Percentiles rank a stretch among this genome's conserved stretches.
Evolutionary conservation across 2,888 invertebrate species (phyloP).

Genomic region (Nemotelus pantherinus): DNA sequence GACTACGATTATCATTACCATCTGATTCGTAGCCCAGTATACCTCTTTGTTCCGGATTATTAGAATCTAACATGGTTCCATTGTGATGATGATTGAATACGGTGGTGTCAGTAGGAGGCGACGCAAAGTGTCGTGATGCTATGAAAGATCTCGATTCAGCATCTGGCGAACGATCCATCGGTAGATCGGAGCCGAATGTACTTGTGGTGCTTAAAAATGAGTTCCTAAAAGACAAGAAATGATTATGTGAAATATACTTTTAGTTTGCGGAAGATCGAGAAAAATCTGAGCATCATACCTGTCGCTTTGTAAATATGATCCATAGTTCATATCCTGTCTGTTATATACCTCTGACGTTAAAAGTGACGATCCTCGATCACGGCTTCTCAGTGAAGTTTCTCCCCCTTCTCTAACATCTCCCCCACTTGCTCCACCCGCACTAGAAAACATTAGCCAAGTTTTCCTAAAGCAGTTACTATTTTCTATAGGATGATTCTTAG

Average conservation of each 20-base stretch:
- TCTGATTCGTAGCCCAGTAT: background rate
- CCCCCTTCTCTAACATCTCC: background rate
- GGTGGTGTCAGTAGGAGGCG: background rate
- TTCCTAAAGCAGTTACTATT: constrained; percentile 61
- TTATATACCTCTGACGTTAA: constrained; percentile 7
- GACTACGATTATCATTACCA: constrained; percentile 18
- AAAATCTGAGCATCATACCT: constrained; percentile 51
- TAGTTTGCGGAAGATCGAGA: background rate
- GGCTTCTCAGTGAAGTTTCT: constrained; percentile 49
- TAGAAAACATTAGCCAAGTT: constrained; percentile 62
- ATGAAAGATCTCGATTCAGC: background rate
- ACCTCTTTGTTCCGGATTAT: background rate
- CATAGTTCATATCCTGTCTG: constrained; percentile 60
- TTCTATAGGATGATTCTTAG: constrained; percentile 55
- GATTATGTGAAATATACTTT: background rate
- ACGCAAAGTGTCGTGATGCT: background rate
- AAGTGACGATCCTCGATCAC: constrained; percentile 52
- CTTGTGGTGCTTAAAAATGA: constrained; percentile 59
- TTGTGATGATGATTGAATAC: background rate
- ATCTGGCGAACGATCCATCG: constrained; percentile 58
- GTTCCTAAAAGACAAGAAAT: constrained; percentile 51
- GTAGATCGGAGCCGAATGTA: constrained; percentile 62
- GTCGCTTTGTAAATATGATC: constrained; percentile 60
- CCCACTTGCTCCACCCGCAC: constrained; percentile 50
- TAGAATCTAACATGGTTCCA: background rate